Conservation (phyloP, 2,113 vertebrate genomes). For the Indicator indicator region DNA sequence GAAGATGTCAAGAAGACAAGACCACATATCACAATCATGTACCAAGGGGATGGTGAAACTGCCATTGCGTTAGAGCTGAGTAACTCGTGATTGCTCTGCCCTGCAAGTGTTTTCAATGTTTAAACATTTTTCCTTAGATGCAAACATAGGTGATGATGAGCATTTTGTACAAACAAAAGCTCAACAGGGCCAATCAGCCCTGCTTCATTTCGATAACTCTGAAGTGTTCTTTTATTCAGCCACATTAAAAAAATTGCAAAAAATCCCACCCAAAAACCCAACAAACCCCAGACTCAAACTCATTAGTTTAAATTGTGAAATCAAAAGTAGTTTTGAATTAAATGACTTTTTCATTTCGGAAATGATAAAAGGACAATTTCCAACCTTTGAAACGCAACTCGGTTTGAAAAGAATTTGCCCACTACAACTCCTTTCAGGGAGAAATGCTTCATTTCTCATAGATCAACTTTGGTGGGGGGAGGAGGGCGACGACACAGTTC, state of each 20-base stretch:
- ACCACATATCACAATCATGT: background rate
- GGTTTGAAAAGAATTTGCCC: conserved; percentile 12
- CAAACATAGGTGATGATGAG: background rate
- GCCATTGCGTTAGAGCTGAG: conserved; percentile 29
- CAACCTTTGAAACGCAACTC: conserved; percentile 20
- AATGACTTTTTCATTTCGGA: conserved; percentile 32
- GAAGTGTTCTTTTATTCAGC: conserved; percentile 24
- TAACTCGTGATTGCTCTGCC: background rate
- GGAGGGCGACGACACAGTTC: background rate
- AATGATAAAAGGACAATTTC: conserved; percentile 11
- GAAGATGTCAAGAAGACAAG: conserved; percentile 13
- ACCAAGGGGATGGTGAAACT: conserved; percentile 25
- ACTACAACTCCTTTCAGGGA: background rate
- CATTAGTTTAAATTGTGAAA: conserved; percentile 59
- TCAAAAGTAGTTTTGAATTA: conserved; percentile 43
- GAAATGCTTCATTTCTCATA: conserved; percentile 1
- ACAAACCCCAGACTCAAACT: background rate
- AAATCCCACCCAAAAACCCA: background rate
- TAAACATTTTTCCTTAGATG: background rate
- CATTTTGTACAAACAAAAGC: conserved; percentile 7
- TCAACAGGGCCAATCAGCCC: background rate
- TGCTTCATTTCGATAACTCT: conserved; percentile 36
- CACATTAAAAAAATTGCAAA: background rate
- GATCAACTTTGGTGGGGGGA: background rate
- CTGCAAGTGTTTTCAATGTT: background rate